Base-by-base conservation (phyloP, 2,797 vertebrate genomes). In the Sparus aurata region DNA sequence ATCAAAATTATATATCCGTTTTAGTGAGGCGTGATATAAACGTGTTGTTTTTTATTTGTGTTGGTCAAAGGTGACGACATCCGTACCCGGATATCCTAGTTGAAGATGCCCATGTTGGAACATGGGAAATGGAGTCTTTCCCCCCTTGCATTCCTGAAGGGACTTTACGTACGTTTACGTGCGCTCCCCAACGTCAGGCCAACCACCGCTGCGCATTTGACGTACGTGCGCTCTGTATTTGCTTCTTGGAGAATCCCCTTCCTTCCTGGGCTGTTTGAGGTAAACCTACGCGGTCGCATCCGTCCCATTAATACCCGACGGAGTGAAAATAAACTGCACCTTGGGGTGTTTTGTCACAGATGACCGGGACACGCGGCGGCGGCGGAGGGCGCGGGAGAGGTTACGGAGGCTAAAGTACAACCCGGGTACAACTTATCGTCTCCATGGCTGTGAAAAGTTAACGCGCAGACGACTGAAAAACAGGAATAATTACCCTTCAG, bases 371-470 rank as follows among this genome's bases (percentile, higher is more conserved):
- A 91, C 89, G 92, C 64, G 47, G 61, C 20, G 75, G 49, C 38
- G n/a, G 25, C 69, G 73, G 49, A 30, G 45, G 57, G 76, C 27
- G 66, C 55, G 12, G 83, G 80, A 66, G 62, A 73, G 65, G 73
- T 75, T 62, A 71, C 80, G 73, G 77, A 52, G 79, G 84, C 88
- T 62, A 54, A 85, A 87, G 83, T 82, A 23, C 64, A 73, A 80
- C 64, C 74, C 66, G 84, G 64, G 73, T 82, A 73, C 72, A 92
- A 91, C 90, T 92, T 92, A 75, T 78, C 81, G 73, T 90, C 75
- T 89, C 66, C 49, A 90, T 93, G 91, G 88, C 89, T 91, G 84
- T 79, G 87, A 92, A 95, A 96, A 96, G 95, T 95, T 95, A 92
- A 92, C 89, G 65, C 78, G 65, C 58, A 77, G 83, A 72, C 86